Evolutionary conservation across 2,113 vertebrate genomes (phyloP).

Genomic region (Cygnus atratus): DNA sequence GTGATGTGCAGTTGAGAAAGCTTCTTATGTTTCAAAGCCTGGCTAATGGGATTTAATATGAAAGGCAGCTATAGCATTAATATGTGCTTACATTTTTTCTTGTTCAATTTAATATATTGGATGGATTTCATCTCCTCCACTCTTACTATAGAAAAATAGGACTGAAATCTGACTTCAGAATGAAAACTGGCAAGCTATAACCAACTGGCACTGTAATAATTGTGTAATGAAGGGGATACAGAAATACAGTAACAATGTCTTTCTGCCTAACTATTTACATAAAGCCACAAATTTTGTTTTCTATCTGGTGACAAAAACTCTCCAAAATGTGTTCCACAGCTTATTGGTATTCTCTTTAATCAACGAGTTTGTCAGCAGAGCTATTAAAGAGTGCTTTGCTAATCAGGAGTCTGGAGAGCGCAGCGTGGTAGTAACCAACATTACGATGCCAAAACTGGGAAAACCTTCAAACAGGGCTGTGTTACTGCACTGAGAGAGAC

Average conservation of each 20-base stretch:
- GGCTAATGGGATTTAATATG: neutral
- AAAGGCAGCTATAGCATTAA: neutral
- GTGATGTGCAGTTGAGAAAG: neutral
- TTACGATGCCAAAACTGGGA: neutral
- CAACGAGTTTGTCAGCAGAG: slow-evolving; percentile 25
- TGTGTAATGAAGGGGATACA: neutral
- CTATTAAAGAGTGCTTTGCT: neutral
- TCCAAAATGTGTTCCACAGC: neutral
- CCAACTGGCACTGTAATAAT: neutral
- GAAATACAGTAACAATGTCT: neutral
- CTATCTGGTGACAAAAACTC: neutral
- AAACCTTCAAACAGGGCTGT: neutral
- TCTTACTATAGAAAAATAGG: neutral
- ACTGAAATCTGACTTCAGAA: neutral
- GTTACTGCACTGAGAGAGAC: neutral
- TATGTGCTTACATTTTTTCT: neutral
- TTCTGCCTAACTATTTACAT: neutral
- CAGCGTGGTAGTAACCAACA: neutral
- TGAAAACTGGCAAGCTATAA: neutral
- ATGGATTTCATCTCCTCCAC: neutral
- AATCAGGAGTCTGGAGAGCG: neutral
- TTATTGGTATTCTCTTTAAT: neutral
- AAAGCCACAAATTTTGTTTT: neutral
- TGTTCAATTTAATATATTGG: neutral
- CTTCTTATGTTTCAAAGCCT: neutral